phyloP scores from a whole-genome alignment of 2,113 vertebrate genomes.

The Grammomys surdaster region DNA sequence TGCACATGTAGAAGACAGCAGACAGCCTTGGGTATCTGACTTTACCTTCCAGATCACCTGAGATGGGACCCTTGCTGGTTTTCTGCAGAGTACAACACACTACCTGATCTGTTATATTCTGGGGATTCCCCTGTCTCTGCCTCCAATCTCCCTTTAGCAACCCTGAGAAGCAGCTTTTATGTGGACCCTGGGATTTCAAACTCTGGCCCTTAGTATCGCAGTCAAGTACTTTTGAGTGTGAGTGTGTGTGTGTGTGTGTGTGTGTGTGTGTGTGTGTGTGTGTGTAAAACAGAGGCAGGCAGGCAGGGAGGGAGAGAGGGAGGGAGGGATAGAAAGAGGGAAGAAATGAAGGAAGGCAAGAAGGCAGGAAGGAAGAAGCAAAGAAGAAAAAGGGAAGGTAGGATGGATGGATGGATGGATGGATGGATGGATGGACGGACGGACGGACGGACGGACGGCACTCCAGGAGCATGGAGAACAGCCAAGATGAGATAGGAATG shows the following conservation, averaged over 20 bases:
- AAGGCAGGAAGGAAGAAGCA: too few species aligned
- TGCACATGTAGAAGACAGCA: not conserved
- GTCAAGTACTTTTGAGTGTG: not conserved
- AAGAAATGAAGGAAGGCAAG: too few species aligned
- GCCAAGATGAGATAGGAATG: slow-evolving; percentile 43
- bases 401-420: too few species aligned
- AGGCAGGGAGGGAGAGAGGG: too few species aligned
- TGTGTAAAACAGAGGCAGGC: too few species aligned
- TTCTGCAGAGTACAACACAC: not conserved
- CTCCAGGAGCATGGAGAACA: not conserved
- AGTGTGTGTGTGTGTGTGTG: too few species aligned
- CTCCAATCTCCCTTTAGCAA: not conserved
- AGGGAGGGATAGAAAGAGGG: too few species aligned
- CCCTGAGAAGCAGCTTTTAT: not conserved
- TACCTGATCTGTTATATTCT: not conserved
- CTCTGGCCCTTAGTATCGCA: too few species aligned
- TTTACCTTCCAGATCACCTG: not conserved
- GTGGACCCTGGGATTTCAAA: not conserved
- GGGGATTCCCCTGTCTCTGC: not conserved
- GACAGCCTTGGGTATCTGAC: not conserved
- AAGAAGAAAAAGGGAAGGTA: too few species aligned
- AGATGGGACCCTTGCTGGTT: not conserved
- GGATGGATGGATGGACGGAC: too few species aligned
- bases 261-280: too few species aligned
- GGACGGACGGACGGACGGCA: not conserved